phyloP scores from a whole-genome alignment of 2,888 invertebrate genomes.

The Gonocerus acuteangulatus region DNA sequence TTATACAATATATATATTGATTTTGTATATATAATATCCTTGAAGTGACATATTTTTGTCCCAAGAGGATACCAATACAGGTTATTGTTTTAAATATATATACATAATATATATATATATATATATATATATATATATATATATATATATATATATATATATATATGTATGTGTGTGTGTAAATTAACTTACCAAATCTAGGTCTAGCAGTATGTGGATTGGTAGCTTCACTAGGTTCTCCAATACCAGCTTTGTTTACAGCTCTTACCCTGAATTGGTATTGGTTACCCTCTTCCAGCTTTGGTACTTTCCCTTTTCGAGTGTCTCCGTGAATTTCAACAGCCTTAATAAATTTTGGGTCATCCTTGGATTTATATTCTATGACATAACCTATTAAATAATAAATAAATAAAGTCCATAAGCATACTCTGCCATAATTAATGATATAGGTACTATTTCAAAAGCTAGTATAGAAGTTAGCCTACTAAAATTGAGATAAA shows the following conservation, averaged over 20 bases:
- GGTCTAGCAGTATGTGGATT: conserved; percentile 86
- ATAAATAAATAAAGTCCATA: too few relatives aligned
- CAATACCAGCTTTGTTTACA: conserved; percentile 88
- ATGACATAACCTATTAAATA: conserved; percentile 63
- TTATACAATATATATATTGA: too few relatives aligned
- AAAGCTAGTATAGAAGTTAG: background rate
- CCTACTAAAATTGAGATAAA: background rate
- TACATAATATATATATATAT: too few relatives aligned
- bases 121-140: too few relatives aligned
- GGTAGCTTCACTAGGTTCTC: conserved; percentile 85
- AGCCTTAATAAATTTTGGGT: conserved; percentile 75
- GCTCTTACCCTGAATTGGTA: conserved; percentile 94
- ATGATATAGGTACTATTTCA: background rate
- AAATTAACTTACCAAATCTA: conserved; percentile 62
- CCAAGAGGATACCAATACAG: too few relatives aligned
- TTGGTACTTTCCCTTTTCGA: conserved; percentile 79
- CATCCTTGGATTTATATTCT: conserved; percentile 84
- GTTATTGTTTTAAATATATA: too few relatives aligned
- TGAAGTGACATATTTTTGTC: too few relatives aligned
- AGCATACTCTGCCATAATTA: background rate
- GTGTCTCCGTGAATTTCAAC: conserved; percentile 75
- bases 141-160: too few relatives aligned
- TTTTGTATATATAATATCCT: too few relatives aligned
- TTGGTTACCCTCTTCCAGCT: conserved; percentile 86
- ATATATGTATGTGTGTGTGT: too few relatives aligned